Percentiles rank a stretch among this genome's conserved stretches.
Evolutionary conservation across 1,140 invertebrate genomes (phyloP).

Genomic region (Psix sp.): DNA sequence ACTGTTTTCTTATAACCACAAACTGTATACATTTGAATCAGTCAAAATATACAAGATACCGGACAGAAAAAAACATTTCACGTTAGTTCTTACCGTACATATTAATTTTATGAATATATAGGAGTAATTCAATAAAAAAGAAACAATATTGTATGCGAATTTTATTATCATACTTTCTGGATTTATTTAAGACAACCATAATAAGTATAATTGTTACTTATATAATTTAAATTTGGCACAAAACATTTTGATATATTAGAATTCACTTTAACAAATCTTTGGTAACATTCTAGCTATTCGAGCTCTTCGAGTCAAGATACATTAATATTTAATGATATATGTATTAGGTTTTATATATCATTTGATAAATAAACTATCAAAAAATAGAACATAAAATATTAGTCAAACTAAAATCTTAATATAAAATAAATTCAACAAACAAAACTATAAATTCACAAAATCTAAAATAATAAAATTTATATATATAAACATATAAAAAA

Average conservation of each 20-base stretch:
- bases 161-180: slow-evolving; percentile 43
- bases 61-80: neutral
- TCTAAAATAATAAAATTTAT: too few relatives aligned
- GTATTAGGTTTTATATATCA: too few relatives aligned
- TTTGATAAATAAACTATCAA: slow-evolving; percentile 16
- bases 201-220: slow-evolving; percentile 44
- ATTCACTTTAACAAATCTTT: slow-evolving; percentile 59
- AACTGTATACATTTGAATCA: slow-evolving; percentile 40
- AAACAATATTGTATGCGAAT: slow-evolving; percentile 12
- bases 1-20: slow-evolving; percentile 47
- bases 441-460: too few relatives aligned
- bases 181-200: slow-evolving; percentile 41
- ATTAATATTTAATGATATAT: slow-evolving; percentile 40
- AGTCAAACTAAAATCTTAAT: slow-evolving; percentile 20
- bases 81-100: slow-evolving; percentile 2
- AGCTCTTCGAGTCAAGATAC: slow-evolving; percentile 52
- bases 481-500: too few relatives aligned
- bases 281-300: slow-evolving; percentile 59
- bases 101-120: neutral
- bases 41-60: slow-evolving; percentile 27
- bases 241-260: slow-evolving; percentile 58
- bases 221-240: slow-evolving; percentile 61
- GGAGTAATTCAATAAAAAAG: neutral
- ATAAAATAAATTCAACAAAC: too few relatives aligned
- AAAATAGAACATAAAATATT: slow-evolving; percentile 24